phyloP scores from a whole-genome alignment of 2,888 invertebrate genomes.

The Temnothorax rugatulus region DNA sequence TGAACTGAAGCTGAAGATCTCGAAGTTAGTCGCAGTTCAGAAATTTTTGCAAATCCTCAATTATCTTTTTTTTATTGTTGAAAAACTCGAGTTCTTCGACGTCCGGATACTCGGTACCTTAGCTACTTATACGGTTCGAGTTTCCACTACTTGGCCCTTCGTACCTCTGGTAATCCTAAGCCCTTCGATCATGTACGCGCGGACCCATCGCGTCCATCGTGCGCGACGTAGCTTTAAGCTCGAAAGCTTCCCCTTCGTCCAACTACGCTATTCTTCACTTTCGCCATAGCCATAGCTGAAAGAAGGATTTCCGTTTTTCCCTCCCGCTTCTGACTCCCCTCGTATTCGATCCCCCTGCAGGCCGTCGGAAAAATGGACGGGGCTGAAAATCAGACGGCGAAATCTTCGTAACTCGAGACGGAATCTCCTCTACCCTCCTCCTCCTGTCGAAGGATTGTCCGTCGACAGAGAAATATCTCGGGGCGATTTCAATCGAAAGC shows the following conservation, averaged over 20 bases:
- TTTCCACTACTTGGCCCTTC: not conserved
- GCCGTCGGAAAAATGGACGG: constrained; percentile 51
- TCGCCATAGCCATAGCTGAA: constrained; percentile 48
- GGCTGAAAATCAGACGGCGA: constrained; percentile 65
- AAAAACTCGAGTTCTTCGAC: not conserved
- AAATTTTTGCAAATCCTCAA: not conserved
- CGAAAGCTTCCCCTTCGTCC: constrained; percentile 51
- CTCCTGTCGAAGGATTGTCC: constrained; percentile 16
- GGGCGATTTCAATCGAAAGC: constrained; percentile 40
- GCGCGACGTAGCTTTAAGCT: constrained; percentile 56
- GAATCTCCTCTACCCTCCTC: not conserved
- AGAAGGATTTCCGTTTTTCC: constrained; percentile 68
- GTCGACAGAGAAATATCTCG: constrained; percentile 25
- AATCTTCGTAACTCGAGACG: constrained; percentile 58
- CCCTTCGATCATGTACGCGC: constrained; percentile 22
- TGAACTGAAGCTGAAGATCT: not conserved
- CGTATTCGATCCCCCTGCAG: not conserved
- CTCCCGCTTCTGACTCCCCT: constrained; percentile 4
- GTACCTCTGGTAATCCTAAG: constrained; percentile 2
- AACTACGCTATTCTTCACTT: constrained; percentile 58
- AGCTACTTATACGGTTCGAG: not conserved
- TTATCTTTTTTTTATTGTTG: not conserved
- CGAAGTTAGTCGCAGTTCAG: not conserved
- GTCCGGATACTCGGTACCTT: not conserved
- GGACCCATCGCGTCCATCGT: constrained; percentile 26